Conservation (phyloP, 2,888 invertebrate species). For the Rhabditoides inermis region DNA sequence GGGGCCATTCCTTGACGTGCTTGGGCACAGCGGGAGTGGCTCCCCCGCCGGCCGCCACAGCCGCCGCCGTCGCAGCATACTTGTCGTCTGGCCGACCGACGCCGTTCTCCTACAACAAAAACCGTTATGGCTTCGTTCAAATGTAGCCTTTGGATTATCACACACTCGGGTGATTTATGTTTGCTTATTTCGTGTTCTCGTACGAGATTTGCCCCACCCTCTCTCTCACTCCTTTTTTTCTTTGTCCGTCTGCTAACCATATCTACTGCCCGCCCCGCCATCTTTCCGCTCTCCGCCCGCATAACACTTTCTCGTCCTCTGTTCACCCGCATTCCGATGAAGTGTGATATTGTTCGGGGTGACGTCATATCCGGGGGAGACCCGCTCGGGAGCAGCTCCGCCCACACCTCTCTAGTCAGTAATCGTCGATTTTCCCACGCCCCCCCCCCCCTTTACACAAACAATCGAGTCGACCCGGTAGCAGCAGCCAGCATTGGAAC, state of each 20-base stretch:
- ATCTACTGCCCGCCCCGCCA: conserved; percentile 5
- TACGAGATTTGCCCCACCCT: neutral
- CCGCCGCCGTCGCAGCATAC: conserved; percentile 20
- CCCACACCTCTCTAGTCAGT: no score
- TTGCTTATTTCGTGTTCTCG: neutral
- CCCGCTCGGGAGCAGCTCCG: no score
- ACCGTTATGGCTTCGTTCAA: no score
- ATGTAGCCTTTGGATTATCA: conserved; percentile 7
- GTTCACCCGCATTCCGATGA: conserved; percentile 7
- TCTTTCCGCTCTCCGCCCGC: conserved; percentile 10
- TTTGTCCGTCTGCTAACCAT: neutral
- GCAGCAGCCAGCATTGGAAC: no score
- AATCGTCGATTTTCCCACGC: no score
- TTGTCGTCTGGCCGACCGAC: conserved; percentile 11
- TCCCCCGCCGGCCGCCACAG: conserved; percentile 17
- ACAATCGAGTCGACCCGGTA: no score
- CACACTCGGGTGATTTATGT: neutral
- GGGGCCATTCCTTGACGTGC: neutral
- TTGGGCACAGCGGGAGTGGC: no score
- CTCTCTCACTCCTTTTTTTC: neutral
- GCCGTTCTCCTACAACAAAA: no score
- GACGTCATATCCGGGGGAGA: no score
- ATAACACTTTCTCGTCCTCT: conserved; percentile 10
- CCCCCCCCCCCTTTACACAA: no score
- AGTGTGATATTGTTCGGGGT: neutral